phyloP scores from a whole-genome alignment of 35 echinoderm and acorn worm species.

The Heliocidaris tuberculata region DNA sequence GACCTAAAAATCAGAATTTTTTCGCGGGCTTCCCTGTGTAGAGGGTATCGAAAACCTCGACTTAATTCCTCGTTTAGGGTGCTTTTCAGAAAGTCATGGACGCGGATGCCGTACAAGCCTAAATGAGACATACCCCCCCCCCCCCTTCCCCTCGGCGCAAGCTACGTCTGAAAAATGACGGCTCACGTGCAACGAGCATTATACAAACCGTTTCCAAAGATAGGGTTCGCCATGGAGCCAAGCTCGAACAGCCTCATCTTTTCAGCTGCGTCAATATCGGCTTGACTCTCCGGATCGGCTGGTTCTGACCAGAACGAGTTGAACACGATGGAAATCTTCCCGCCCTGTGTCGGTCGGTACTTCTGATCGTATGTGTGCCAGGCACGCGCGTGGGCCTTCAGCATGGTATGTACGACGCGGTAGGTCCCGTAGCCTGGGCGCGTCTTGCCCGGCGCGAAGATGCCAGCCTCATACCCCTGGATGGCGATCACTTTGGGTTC shows the following conservation, averaged over 20 bases:
- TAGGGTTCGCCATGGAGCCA: constrained; percentile 73
- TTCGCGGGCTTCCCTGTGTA: no score
- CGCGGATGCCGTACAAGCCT: no score
- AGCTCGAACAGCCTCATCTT: constrained; percentile 51
- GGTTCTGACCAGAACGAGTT: constrained; percentile 78
- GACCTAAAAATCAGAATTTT: no score
- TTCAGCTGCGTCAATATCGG: constrained; percentile 55
- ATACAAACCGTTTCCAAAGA: constrained; percentile 65
- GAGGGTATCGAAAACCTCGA: no score
- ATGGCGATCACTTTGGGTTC: constrained; percentile 80
- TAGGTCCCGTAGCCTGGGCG: constrained; percentile 69
- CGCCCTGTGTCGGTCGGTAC: constrained; percentile 51
- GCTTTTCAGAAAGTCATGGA: no score
- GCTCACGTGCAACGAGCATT: no score
- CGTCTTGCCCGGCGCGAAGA: constrained; percentile 66
- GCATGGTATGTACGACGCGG: constrained; percentile 62
- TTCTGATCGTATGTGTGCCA: constrained; percentile 85
- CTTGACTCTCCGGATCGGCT: constrained; percentile 51
- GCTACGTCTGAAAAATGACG: no score
- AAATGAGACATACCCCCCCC: no score
- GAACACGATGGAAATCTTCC: constrained; percentile 66
- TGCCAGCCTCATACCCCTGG: constrained; percentile 75
- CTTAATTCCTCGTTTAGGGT: no score
- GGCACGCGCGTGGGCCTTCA: constrained; percentile 85
- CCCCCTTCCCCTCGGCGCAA: no score